phyloP scores from a whole-genome alignment of 2,113 vertebrate genomes.

The Cyanoderma ruficeps region DNA sequence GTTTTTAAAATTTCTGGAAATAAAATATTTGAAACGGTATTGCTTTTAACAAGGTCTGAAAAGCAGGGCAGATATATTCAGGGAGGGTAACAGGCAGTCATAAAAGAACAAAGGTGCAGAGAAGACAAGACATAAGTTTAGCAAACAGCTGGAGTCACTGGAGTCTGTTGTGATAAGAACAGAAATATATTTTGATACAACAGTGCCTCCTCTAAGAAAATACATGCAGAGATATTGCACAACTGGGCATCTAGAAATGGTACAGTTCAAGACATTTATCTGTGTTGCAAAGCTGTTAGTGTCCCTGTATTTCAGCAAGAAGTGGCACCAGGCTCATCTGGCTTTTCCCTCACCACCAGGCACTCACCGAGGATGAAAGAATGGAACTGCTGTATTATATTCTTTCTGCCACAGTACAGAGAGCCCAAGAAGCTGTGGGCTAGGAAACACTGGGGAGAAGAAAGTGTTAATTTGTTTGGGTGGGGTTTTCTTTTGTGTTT shows the following conservation, averaged over 20 bases:
- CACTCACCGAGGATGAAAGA: not conserved
- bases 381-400: not conserved
- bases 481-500: not conserved
- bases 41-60: not conserved
- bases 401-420: not conserved
- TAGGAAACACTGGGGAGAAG: not conserved
- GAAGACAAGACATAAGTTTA: not conserved
- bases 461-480: not conserved
- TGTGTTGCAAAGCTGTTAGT: not conserved
- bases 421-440: no score
- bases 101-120: not conserved
- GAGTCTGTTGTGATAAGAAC: not conserved
- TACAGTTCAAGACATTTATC: not conserved
- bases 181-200: not conserved
- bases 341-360: not conserved
- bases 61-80: not conserved
- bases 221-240: not conserved
- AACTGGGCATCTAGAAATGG: not conserved
- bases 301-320: not conserved
- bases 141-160: not conserved
- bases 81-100: not conserved
- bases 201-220: not conserved
- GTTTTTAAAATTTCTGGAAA: not conserved
- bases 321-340: not conserved
- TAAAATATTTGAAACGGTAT: not conserved